A percentile compares a stretch with the other conserved stretches of the same genome.
Conservation (phyloP, 2,797 vertebrate genomes). For the Tolypeutes matacus region DNA sequence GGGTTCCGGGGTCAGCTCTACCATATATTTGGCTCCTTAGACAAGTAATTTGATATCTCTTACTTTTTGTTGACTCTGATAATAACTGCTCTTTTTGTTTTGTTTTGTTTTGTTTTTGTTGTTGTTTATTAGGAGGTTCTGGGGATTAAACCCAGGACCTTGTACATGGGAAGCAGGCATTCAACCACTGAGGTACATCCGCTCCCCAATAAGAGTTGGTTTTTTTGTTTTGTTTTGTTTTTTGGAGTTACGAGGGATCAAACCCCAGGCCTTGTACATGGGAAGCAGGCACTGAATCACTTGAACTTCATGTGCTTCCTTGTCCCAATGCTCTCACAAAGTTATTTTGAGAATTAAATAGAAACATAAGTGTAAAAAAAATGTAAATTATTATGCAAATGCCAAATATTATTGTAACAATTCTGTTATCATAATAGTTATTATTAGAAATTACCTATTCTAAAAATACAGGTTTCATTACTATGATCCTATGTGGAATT, state of each 20-base stretch:
- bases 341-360: constrained; percentile 6
- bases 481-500: not conserved
- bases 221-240: too few relatives aligned
- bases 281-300: too few relatives aligned
- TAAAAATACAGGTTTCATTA: not conserved
- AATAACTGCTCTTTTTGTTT: not conserved
- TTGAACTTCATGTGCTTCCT: too few relatives aligned
- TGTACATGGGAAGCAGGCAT: too few relatives aligned
- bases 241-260: too few relatives aligned
- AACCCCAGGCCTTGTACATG: too few relatives aligned
- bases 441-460: constrained; percentile 19
- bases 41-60: constrained; percentile 22
- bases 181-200: too few relatives aligned
- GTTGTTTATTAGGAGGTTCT: too few relatives aligned
- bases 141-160: too few relatives aligned
- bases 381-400: not conserved
- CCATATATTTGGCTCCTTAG: not conserved
- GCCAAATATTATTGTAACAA: not conserved
- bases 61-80: not conserved
- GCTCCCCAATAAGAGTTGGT: too few relatives aligned
- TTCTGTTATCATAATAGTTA: not conserved
- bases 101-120: too few relatives aligned
- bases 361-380: not conserved
- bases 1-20: not conserved
- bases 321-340: not conserved